Base-by-base conservation (phyloP, 2,113 vertebrate species). In the Calyptomena viridis region DNA sequence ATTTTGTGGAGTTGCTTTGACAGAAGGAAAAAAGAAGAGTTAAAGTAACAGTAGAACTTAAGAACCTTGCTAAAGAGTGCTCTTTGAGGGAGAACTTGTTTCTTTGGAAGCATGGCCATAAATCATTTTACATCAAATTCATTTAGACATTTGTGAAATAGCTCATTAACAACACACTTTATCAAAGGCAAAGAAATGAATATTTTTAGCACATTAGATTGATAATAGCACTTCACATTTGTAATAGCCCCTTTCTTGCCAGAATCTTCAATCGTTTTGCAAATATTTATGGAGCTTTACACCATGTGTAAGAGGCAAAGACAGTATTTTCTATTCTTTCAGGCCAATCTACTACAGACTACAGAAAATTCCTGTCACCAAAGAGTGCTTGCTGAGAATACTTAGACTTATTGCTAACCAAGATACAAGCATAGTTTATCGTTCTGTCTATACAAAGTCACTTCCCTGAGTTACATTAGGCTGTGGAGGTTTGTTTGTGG, bases 181-280 rank as follows among this genome's bases (percentile, higher is more conserved):
- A 72, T 90, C 75, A 90, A 55, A 80, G 35, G 72, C 68, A 80
- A 91, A 88, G 30, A 88, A 90, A 91, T 88, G 11, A 85, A 84
- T 84, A 85, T 64, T 91, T 93, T 95, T 94, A 93, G 52, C 39
- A 78, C 15, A 17, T 80, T 80, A 84, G 78, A 92, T 80, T 93
- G 72, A 80, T 91, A 87, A 86, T 56, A 88, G 18, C 37, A 67
- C 28, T 93, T 71, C 30, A 53, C 31, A 67, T 88, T 90, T 88
- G 50, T 67, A 94, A 80, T 63, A 85, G 28, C 14, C 50, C 30
- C 47, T 84, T 90, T 95, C 18, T 46, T 95, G 39, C 27, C 75
- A 74, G 67, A 66, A 69, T 85, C 47, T 90, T 85, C 47, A 88
- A 59, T 84, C 3, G 2, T 22, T 28, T 55, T 88, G 14, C 78